Base-by-base conservation (phyloP, 2,888 invertebrate genomes). In the Tetramorium bicarinatum region DNA sequence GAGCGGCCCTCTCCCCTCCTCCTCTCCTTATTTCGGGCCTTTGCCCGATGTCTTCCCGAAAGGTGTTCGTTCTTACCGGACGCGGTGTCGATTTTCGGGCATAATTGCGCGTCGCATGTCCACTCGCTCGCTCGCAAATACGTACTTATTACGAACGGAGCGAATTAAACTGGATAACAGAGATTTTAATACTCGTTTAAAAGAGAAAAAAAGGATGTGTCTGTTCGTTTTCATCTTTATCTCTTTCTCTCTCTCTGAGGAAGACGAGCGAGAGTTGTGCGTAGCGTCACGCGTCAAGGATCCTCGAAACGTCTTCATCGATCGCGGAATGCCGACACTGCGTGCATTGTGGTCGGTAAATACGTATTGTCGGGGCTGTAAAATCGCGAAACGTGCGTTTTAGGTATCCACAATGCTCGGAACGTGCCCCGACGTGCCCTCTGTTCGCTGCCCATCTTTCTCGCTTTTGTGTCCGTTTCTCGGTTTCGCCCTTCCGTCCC, bases 231-330 rank as follows among this genome's bases (percentile, higher is more conserved):
- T 67, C 41, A 41, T 41, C 7, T 21, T 3, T 15, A 4, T 47
- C 15, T 44, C 3, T 44, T 2, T 44, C 47, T 41, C 7, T 41
- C 9, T 18, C 18, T 41, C 7, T 18, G 59, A 47, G 18, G 21
- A 8, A 59, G 34, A 44, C 29, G 41, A 15, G n/a, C 21, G 71
- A 34, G 38, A 75, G 15, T 75, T 56, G 56, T 29, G 79, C 56
- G 69, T 69, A 67, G 66, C 21, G 18, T 71, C 18, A 47, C 34
- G 62, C 29, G 64, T 21, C 59, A 41, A 29, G 11, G 38, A 29
- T 29, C 52, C 34, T 74, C 79, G 41, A 83, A 89, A 89, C 87
- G 88, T 89, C 89, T 89, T 89, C 89, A 89, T 89, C 80, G 82
- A 77, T 77, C 79, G 67, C 41, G 21, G 62, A 47, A 66, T 66